Evolutionary conservation across 2,888 invertebrate genomes (phyloP), one percentile per base, ranked within the genome.

Genomic region (Osedax fenrisi): DNA sequence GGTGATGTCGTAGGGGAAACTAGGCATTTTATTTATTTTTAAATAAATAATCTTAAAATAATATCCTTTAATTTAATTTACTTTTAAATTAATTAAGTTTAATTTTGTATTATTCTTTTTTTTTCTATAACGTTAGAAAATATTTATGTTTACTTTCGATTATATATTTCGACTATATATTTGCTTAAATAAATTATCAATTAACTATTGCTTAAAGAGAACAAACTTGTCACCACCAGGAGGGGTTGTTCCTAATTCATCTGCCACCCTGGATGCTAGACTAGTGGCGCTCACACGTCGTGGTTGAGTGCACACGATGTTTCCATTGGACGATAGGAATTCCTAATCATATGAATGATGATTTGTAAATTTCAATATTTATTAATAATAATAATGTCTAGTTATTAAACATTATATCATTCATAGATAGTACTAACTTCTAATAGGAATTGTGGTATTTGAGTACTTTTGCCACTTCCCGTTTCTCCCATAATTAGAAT

Each of bases 381-480:
- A 41, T 10, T 41, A 41, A 5, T 41, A 17, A 41, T 5, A 10
- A 41, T 41, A 10, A 5, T 10, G 17, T 41, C 5, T 41, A 41
- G 17, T 10, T 41, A 41, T 41, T 10, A 10, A 10, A 5, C 41
- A 10, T 10, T 10, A 41, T 41, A 41, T 10, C 41, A 41, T 41
- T 41, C 41, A 41, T 17, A 41, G 5, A 41, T 10, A 41, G 5
- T n/a, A n/a, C n/a, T n/a, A n/a, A 82, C 83, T 81, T 83, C 80
- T 13, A 83, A 77, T 26, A 83, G 74, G 75, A 82, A 83, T 77
- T 83, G 83, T 23, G 83, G 83, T n/a, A 83, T 80, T 75, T 83
- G 83, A 1, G 83, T 83, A 78, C 82, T 83, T 76, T 83, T 83
- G 0, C 83, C 83, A 77, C 83, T 82, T 22, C 83, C 83, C 5